phyloP scores from a whole-genome alignment of 1,140 invertebrate species.

The Maniola jurtina region DNA sequence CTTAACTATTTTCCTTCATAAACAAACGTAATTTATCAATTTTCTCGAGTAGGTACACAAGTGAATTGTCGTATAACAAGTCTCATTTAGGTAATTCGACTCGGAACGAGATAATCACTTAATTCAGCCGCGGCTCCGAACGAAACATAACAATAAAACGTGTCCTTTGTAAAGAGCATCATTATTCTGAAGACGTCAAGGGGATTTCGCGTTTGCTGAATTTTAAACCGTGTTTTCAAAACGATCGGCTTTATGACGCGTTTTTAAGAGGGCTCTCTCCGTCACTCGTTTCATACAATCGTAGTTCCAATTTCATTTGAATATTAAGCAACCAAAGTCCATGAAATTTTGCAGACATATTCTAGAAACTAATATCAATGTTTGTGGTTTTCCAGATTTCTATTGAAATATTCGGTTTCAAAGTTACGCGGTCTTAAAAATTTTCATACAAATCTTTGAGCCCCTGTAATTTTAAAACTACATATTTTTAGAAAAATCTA shows the following conservation, averaged over 20 bases:
- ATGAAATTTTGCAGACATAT: too few relatives aligned
- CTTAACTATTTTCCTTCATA: not conserved
- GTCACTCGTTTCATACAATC: too few relatives aligned
- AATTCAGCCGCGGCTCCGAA: not conserved
- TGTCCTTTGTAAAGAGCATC: constrained; percentile 11
- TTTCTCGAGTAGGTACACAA: too few relatives aligned
- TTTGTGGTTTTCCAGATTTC: too few relatives aligned
- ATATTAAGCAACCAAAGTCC: too few relatives aligned
- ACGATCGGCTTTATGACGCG: not conserved
- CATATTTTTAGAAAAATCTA: too few relatives aligned
- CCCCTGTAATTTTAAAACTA: too few relatives aligned
- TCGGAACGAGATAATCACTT: not conserved
- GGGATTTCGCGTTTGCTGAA: constrained; percentile 10
- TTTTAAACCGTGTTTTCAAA: constrained; percentile 16
- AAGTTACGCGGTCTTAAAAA: too few relatives aligned
- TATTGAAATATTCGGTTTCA: too few relatives aligned
- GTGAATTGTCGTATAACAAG: not conserved
- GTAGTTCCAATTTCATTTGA: too few relatives aligned
- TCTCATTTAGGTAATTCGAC: not conserved
- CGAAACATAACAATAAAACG: constrained; percentile 18
- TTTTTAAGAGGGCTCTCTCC: not conserved
- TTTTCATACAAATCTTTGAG: too few relatives aligned
- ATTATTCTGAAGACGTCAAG: constrained; percentile 12
- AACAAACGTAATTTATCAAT: constrained; percentile 1
- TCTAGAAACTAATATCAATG: too few relatives aligned